Evolutionary conservation across 2,888 invertebrate genomes (phyloP).

Genomic region (Nomada lathburiana): DNA sequence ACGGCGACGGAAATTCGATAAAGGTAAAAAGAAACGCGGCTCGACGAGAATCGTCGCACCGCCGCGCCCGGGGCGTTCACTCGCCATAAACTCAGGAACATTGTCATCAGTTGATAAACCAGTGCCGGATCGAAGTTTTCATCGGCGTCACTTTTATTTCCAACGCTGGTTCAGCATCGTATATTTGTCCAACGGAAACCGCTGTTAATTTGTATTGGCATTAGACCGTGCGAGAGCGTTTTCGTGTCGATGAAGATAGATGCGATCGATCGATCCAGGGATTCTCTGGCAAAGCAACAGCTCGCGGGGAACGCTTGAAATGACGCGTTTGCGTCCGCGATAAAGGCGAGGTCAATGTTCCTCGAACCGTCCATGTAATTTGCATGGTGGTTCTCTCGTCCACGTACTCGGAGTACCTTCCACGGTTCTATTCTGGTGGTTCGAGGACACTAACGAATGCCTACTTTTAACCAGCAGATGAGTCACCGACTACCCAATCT

Average conservation of each 20-base stretch:
- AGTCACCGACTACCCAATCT: slow-evolving; percentile 58
- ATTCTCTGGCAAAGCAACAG: slow-evolving; percentile 17
- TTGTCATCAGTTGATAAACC: not conserved
- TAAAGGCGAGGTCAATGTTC: slow-evolving; percentile 61
- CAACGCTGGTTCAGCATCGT: not conserved
- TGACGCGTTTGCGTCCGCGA: slow-evolving; percentile 31
- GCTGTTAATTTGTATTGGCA: not conserved
- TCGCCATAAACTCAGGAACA: slow-evolving; percentile 8
- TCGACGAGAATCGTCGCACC: too few species aligned
- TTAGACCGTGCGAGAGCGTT: not conserved
- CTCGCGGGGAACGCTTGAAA: slow-evolving; percentile 28
- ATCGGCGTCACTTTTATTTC: not conserved
- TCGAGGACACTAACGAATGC: slow-evolving; percentile 84
- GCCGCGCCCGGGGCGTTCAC: too few species aligned
- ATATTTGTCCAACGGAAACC: not conserved
- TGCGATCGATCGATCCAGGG: slow-evolving; percentile 33
- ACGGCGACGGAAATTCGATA: slow-evolving; percentile 88
- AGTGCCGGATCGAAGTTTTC: not conserved
- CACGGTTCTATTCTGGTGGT: slow-evolving; percentile 61
- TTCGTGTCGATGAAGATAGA: slow-evolving; percentile 18
- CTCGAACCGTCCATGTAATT: slow-evolving; percentile 56
- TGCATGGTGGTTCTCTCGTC: slow-evolving; percentile 58
- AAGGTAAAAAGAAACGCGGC: slow-evolving; percentile 82
- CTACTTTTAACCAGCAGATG: slow-evolving; percentile 67
- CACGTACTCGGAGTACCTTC: slow-evolving; percentile 52